Base-by-base conservation (phyloP, 2,888 invertebrate species). In the Malacosoma neustria region DNA sequence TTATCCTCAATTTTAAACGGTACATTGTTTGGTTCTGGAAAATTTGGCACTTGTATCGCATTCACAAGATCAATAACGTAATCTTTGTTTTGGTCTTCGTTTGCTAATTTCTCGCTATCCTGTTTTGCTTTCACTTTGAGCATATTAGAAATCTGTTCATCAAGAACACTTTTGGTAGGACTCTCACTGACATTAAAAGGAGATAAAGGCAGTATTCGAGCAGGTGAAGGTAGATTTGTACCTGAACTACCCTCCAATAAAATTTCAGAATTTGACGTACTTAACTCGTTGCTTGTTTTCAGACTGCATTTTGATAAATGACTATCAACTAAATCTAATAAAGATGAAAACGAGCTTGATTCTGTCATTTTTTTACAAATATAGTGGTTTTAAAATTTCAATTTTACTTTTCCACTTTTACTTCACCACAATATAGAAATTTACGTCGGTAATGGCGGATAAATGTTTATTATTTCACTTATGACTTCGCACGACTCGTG, bases 101-200 rank as follows among this genome's bases (percentile, higher is more conserved):
- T 61, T 22, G 60, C 58, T 3, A 70, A 12, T 56, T 53, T 35
- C 58, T 50, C 39, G 71, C 64, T 30, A n/a, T 69, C 61, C 30
- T 70, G 65, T 43, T 71, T 52, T 39, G 80, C 75, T 53, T 71
- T 75, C 1, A 76, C 72, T 52, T 68, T 73, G 29, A 81, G 56
- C 79, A 81, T 82, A 39, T 81, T 82, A 1, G 68, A 63, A 3
- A 82, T 53, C 51, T 81, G 82, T 48, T 64, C 61, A 2, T 71
- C 67, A 2, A 79, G 55, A n/a, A 73, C 57, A 34, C 51, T 58
- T 12, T 54, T 58, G 30, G 74, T 74, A 3, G 71, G 61, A 37
- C 64, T 69, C 4, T 61, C 54, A 13, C 57, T 59, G 3, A 57
- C 41, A 15, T 44, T 43, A 13, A 75, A 57, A 2, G 61, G 58